phyloP scores from a whole-genome alignment of 2,888 invertebrate genomes.

The Melipona beecheii region DNA sequence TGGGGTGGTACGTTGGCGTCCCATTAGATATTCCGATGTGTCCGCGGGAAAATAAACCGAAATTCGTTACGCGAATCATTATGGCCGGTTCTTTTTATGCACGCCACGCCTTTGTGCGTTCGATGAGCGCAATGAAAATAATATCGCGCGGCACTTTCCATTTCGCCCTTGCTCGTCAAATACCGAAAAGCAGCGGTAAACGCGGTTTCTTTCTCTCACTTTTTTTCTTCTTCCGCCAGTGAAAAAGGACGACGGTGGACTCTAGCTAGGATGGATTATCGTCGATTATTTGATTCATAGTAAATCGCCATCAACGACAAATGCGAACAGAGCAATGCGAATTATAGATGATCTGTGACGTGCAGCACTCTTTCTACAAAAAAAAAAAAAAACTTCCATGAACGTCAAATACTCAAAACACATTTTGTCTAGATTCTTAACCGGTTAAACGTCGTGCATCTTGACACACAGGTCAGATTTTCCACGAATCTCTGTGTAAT shows the following conservation, averaged over 20 bases:
- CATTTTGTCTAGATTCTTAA: too few relatives aligned
- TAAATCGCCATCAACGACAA: neutral
- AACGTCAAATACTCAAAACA: too few relatives aligned
- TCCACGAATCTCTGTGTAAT: neutral
- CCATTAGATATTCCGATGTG: slow-evolving; percentile 68
- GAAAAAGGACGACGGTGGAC: neutral
- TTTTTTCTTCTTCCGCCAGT: neutral
- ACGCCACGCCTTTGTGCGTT: slow-evolving; percentile 16
- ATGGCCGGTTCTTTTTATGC: slow-evolving; percentile 47
- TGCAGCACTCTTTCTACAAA: too few relatives aligned
- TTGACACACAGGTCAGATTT: neutral
- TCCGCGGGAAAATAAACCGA: slow-evolving; percentile 63
- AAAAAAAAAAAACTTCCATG: neutral
- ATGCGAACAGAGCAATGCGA: neutral
- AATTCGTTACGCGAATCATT: slow-evolving; percentile 61
- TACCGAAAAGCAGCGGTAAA: neutral
- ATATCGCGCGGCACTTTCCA: slow-evolving; percentile 28
- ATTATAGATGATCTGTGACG: neutral
- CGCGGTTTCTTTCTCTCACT: neutral
- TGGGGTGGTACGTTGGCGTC: slow-evolving; percentile 50
- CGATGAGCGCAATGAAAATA: slow-evolving; percentile 55
- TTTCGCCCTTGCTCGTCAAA: slow-evolving; percentile 8
- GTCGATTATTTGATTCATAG: neutral
- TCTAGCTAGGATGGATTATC: neutral
- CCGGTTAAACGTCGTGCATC: neutral